phyloP scores from a whole-genome alignment of 1,140 invertebrate genomes.

The Rhyzopertha dominica region DNA sequence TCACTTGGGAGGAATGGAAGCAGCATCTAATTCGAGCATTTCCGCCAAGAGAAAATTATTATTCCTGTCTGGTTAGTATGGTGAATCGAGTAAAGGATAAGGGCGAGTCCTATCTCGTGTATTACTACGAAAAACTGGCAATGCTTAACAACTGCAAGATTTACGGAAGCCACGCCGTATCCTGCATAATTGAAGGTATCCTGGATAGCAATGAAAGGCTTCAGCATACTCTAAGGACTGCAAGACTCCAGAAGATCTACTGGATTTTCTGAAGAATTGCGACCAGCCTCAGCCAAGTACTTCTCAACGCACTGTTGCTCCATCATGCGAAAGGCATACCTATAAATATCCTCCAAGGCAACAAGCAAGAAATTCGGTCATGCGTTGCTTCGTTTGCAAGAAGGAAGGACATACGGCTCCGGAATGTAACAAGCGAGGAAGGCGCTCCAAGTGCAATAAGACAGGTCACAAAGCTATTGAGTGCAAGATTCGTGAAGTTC shows the following conservation, averaged over 20 bases:
- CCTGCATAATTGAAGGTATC: conserved; percentile 30
- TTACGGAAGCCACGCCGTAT: conserved; percentile 28
- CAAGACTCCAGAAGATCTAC: not conserved
- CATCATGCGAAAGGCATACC: too few species aligned
- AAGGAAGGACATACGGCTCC: too few species aligned
- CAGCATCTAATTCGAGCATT: conserved; percentile 21
- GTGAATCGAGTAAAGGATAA: conserved; percentile 19
- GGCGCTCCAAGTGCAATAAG: too few species aligned
- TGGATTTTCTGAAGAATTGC: conserved; percentile 4
- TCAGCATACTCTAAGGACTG: not conserved
- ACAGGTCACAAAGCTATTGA: too few species aligned
- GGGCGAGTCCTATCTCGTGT: conserved; percentile 29
- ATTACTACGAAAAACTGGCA: conserved; percentile 35
- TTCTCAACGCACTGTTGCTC: too few species aligned
- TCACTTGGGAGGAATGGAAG: conserved; percentile 28
- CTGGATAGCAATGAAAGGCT: conserved; percentile 5
- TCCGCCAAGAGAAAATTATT: conserved; percentile 29
- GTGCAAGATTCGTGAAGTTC: too few species aligned
- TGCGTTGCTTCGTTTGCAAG: too few species aligned
- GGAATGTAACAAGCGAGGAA: too few species aligned
- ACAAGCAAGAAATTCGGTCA: too few species aligned
- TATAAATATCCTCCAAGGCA: too few species aligned
- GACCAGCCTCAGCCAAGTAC: too few species aligned
- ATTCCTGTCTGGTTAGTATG: conserved; percentile 31
- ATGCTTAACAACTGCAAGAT: conserved; percentile 31